A percentile compares a stretch with the other conserved stretches of the same genome.
Evolutionary conservation across 2,113 vertebrate species (phyloP).

Genomic region (Petroica traversi): DNA sequence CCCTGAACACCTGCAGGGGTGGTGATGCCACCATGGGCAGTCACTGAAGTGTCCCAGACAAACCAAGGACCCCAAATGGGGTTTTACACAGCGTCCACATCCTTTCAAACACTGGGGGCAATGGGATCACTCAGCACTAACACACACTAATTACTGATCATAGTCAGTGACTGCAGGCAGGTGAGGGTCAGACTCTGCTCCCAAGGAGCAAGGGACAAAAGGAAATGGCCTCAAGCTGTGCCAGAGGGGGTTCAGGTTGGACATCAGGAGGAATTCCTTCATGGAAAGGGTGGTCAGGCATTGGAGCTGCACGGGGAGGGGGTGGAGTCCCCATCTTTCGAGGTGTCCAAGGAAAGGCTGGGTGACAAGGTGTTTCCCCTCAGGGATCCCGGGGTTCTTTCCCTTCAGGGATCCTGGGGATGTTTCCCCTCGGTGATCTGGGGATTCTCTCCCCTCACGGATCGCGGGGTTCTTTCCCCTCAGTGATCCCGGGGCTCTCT

Average conservation of each 20-base stretch:
- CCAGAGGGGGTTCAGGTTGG: rapidly evolving
- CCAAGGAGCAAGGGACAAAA: background rate
- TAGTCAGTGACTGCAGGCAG: rapidly evolving
- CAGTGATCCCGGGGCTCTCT: background rate
- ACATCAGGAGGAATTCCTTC: background rate
- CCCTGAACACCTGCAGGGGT: background rate
- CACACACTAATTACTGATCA: background rate
- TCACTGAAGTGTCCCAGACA: background rate
- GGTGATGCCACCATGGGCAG: background rate
- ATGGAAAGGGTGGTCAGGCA: background rate
- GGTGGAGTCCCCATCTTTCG: background rate
- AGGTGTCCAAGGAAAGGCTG: background rate
- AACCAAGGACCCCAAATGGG: background rate
- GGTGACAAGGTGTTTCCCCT: background rate
- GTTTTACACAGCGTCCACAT: background rate
- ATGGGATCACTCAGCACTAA: background rate
- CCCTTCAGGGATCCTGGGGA: background rate
- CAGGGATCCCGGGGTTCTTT: background rate
- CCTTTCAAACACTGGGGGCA: background rate
- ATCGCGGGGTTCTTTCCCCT: background rate
- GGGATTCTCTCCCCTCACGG: background rate
- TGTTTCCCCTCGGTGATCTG: background rate
- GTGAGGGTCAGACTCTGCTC: rapidly evolving
- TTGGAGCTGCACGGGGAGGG: background rate
- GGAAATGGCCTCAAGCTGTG: rapidly evolving